Conservation (phyloP, 2,888 invertebrate genomes). For the Bellardia pandia region DNA sequence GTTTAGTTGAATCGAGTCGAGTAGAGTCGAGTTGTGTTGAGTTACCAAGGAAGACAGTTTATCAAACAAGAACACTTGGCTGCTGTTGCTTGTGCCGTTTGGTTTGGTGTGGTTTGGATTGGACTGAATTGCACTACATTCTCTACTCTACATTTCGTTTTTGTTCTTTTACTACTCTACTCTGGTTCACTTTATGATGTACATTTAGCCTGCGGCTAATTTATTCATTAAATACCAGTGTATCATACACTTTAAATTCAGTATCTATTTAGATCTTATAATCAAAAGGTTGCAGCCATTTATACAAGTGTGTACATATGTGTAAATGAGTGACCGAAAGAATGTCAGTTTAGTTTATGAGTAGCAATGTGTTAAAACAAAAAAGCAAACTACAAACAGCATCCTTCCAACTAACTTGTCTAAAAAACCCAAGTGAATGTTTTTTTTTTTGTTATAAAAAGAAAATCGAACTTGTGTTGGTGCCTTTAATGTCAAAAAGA, state of each 20-base stretch:
- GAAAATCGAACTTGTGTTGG: not conserved
- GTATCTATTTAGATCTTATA: slow-evolving; percentile 83
- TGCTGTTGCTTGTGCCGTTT: slow-evolving; percentile 69
- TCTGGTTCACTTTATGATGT: slow-evolving; percentile 53
- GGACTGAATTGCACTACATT: slow-evolving; percentile 39
- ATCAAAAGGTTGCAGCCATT: slow-evolving; percentile 78
- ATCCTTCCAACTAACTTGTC: not conserved
- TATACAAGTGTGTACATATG: slow-evolving; percentile 27
- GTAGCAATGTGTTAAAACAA: slow-evolving; percentile 28
- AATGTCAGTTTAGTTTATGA: not conserved
- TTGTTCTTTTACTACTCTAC: slow-evolving; percentile 37
- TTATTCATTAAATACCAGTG: slow-evolving; percentile 83
- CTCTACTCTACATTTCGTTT: slow-evolving; percentile 36
- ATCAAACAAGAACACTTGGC: slow-evolving; percentile 59
- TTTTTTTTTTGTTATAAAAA: not conserved
- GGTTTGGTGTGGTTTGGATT: not conserved
- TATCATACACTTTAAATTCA: slow-evolving; percentile 83
- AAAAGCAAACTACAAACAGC: not conserved
- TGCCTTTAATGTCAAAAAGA: slow-evolving; percentile 32
- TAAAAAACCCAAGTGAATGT: not conserved
- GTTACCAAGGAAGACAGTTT: slow-evolving; percentile 66
- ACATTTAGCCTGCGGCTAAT: slow-evolving; percentile 75
- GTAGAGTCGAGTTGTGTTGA: slow-evolving; percentile 44
- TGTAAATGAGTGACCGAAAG: not conserved
- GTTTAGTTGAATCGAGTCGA: slow-evolving; percentile 24